Percentiles rank a stretch among this genome's conserved stretches.
phyloP scores from a whole-genome alignment of 2,888 invertebrate species.

The Lagria hirta region DNA sequence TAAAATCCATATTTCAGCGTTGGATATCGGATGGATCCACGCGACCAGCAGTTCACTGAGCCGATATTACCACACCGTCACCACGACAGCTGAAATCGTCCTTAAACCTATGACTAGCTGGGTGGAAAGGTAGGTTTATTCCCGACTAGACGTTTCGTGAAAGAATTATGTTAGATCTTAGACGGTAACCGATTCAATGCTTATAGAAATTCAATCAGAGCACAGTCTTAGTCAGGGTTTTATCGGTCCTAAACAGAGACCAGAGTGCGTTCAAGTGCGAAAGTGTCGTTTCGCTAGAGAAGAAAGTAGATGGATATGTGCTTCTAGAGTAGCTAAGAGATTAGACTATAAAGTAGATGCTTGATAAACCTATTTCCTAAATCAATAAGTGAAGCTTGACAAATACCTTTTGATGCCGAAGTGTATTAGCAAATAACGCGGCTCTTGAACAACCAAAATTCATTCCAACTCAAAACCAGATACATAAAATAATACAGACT shows the following conservation, averaged over 20 bases:
- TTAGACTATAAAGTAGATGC: no score
- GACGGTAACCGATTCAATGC: slow-evolving; percentile 8
- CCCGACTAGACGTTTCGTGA: slow-evolving; percentile 26
- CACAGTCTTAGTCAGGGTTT: slow-evolving; percentile 18
- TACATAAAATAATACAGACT: no score
- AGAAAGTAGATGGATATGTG: no score
- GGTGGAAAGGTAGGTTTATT: slow-evolving; percentile 32
- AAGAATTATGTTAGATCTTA: slow-evolving; percentile 29
- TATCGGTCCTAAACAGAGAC: slow-evolving; percentile 21
- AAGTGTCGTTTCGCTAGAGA: no score
- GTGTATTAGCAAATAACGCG: no score
- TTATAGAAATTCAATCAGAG: slow-evolving; percentile 3
- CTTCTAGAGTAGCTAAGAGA: no score
- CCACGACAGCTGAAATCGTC: slow-evolving; percentile 19
- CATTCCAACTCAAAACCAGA: no score
- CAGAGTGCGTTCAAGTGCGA: slow-evolving; percentile 19
- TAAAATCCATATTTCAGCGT: slow-evolving; percentile 25
- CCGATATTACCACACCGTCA: slow-evolving; percentile 18
- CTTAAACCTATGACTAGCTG: slow-evolving; percentile 31
- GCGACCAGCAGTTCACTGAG: slow-evolving; percentile 24
- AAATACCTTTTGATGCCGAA: no score
- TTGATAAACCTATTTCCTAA: no score
- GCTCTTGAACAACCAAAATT: no score
- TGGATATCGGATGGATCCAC: slow-evolving; percentile 24
- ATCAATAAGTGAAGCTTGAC: no score